Evolutionary conservation across 2,113 vertebrate species (phyloP), one percentile per base, ranked within the genome.

Genomic region (Microtus montanus): DNA sequence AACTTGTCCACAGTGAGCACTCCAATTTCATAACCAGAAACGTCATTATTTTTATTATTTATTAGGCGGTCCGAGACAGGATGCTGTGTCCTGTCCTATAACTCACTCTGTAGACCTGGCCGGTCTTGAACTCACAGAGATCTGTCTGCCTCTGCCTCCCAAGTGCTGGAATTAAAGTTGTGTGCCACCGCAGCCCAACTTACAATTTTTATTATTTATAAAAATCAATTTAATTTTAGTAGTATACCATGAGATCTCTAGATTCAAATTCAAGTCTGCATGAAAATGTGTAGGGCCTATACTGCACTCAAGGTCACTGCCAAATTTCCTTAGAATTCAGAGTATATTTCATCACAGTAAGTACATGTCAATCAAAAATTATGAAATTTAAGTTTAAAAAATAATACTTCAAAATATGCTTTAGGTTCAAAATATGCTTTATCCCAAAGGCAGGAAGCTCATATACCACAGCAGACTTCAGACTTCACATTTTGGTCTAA

Each of bases 211-310:
- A 63, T 17, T 58, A 64, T 30, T 64, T 44, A 63, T 19, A 64
- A 64, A 86, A 94, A 94, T 79, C 41, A 95, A 79, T 28, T 91
- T 26, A 68, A 70, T 95, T 93, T 87, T 61, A 91, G 7, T 64
- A 47, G 63, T 70, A 26, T 78, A 85, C 88, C 95, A 96, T 93
- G 47, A 38, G 64, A 89, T 52, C 73, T 95, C 68, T 95, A 94
- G 94, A 61, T 82, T 93, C 93, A 86, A 87, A 24, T 71, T 87
- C 58, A 95, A 94, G 52, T 7, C 87, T 74, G 80, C 24, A 94
- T 11, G 58, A 93, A 89, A 85, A 96, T 79, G 47, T 79, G 14
- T 75, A 49, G 3, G 73, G 38, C 58, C 73, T 82, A 3, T 73
- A 80, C 73, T 52, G 49, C 5, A 88, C 35, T 14, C 44, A 70